Evolutionary conservation across 1,140 invertebrate species (phyloP).

Genomic region (Scylla paramamosain): DNA sequence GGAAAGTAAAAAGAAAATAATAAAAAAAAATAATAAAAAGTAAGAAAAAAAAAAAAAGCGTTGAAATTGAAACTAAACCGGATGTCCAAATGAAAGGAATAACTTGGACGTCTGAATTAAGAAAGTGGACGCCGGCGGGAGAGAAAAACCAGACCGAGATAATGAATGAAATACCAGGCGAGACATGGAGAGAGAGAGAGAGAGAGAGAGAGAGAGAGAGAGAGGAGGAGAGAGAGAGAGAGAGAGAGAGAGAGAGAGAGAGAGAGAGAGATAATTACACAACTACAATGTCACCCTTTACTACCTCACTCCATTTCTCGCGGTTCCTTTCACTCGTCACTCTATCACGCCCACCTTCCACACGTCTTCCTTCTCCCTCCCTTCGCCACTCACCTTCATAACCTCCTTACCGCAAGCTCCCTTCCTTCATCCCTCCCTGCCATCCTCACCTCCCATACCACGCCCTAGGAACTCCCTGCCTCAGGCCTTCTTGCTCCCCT

Average conservation of each 20-base stretch:
- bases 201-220: neutral
- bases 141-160: neutral
- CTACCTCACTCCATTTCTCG: too few species aligned
- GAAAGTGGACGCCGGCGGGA: neutral
- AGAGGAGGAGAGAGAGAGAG: neutral
- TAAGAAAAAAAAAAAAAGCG: neutral
- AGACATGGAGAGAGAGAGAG: neutral
- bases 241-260: neutral
- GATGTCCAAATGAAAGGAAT: conserved; percentile 1
- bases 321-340: too few species aligned
- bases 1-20: neutral
- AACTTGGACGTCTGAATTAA: conserved; percentile 9
- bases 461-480: too few species aligned
- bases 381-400: too few species aligned
- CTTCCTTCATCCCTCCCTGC: neutral
- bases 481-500: too few species aligned
- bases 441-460: neutral
- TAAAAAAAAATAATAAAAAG: neutral
- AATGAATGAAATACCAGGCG: neutral
- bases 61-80: neutral
- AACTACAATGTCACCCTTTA: too few species aligned
- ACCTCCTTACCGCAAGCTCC: neutral
- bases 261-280: neutral
- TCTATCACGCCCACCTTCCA: too few species aligned
- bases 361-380: too few species aligned